phyloP scores from a whole-genome alignment of 2,797 vertebrate species.

The Myoxocephalus aenaeus region DNA sequence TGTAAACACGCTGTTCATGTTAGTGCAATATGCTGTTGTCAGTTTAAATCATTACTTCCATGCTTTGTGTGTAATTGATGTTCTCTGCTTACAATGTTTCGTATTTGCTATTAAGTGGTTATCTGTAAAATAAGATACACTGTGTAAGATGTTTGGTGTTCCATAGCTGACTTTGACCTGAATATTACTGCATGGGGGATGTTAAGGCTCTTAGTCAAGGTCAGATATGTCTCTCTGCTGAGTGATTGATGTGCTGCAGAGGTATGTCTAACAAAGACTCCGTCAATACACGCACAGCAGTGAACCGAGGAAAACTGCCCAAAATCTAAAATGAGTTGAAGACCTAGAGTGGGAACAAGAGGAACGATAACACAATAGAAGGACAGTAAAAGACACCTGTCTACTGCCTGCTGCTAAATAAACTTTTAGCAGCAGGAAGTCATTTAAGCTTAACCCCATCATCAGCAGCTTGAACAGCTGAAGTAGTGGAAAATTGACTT shows the following conservation, averaged over 20 bases:
- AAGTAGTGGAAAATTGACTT: no score
- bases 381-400: constrained; percentile 2
- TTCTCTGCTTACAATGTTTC: constrained; percentile 8
- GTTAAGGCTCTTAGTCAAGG: not conserved
- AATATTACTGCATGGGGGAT: not conserved
- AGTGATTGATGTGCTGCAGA: constrained; percentile 13
- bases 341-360: not conserved
- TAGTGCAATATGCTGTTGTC: no score
- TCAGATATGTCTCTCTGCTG: constrained; percentile 3
- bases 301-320: not conserved
- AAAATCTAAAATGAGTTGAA: not conserved
- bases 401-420: no score
- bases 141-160: not conserved
- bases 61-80: constrained; percentile 19
- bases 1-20: constrained; percentile 15
- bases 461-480: no score
- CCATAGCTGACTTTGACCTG: not conserved
- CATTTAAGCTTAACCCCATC: not conserved
- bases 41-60: no score
- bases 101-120: not conserved
- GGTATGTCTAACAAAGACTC: not conserved
- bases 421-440: not conserved
- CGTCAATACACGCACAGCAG: not conserved
- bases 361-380: not conserved
- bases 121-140: not conserved